phyloP scores from a whole-genome alignment of 2,797 vertebrate genomes.

The Parauchenoglanis ngamensis region DNA sequence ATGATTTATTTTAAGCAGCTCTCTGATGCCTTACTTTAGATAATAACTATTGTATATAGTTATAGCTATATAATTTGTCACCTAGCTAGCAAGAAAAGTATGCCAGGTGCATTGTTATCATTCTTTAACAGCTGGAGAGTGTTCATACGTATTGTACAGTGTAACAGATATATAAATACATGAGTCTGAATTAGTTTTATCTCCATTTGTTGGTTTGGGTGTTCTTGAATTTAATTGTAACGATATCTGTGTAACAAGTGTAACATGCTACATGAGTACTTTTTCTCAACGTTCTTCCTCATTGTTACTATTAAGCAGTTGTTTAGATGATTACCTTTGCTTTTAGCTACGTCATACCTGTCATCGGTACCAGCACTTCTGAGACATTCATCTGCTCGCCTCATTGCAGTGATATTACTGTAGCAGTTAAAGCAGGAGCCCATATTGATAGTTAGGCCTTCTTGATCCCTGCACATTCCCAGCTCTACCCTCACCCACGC shows the following conservation, averaged over 20 bases:
- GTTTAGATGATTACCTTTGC: not conserved
- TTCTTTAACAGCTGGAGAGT: not conserved
- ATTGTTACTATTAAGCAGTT: not conserved
- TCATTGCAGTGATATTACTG: not conserved
- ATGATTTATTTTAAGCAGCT: not conserved
- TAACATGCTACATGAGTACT: not conserved
- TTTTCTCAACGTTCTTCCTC: not conserved
- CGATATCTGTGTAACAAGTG: not conserved
- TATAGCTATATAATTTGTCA: not conserved
- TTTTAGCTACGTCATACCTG: not conserved
- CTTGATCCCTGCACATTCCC: not conserved
- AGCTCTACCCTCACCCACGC: conserved; percentile 19
- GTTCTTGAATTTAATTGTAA: not conserved
- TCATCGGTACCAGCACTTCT: not conserved
- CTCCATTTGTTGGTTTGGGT: not conserved
- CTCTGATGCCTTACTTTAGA: not conserved
- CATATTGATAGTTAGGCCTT: not conserved
- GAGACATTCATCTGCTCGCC: not conserved
- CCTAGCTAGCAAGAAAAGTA: not conserved
- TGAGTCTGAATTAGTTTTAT: not conserved
- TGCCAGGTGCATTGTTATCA: not conserved
- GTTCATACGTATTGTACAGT: not conserved
- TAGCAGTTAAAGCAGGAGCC: not conserved
- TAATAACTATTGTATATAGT: not conserved
- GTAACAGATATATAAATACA: not conserved